These are phyloP conservation scores for Apodemia hepburni DNA, from an alignment of 2,888 invertebrate genomes.

Conservation along the genomic window DNA sequence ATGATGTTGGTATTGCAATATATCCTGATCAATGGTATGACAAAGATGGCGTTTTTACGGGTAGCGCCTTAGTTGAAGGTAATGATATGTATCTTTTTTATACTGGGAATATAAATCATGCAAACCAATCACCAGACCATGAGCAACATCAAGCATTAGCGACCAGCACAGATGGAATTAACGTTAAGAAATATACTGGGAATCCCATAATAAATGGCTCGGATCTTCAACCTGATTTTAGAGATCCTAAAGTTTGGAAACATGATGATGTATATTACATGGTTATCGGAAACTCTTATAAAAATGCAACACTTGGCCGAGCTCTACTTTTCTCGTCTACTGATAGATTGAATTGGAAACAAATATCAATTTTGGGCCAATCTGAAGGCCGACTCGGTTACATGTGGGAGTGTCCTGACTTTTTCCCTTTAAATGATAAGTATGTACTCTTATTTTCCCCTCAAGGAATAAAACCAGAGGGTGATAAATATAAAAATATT, in stretches of 20 bases:
- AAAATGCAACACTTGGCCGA: conserved; percentile 46
- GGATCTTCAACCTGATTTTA: conserved; percentile 36
- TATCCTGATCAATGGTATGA: conserved; percentile 40
- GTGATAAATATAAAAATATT: conserved; percentile 47
- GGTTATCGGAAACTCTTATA: conserved; percentile 45
- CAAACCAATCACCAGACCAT: conserved; percentile 33
- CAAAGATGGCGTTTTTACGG: conserved; percentile 40
- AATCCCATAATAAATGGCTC: conserved; percentile 35
- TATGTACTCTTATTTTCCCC: conserved; percentile 57
- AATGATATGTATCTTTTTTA: conserved; percentile 37
- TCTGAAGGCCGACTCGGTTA: conserved; percentile 51
- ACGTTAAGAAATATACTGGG: conserved; percentile 33
- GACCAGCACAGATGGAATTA: conserved; percentile 35
- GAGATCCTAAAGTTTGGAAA: conserved; percentile 45
- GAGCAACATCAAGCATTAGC: conserved; percentile 33
- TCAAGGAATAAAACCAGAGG: conserved; percentile 49
- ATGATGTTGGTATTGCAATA: conserved; percentile 44
- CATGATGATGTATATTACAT: conserved; percentile 37
- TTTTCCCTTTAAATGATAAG: conserved; percentile 52
- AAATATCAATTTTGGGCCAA: conserved; percentile 40
- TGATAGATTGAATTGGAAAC: conserved; percentile 47
- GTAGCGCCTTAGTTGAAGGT: conserved; percentile 41
- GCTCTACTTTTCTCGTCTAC: conserved; percentile 49
- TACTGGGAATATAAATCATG: conserved; percentile 42
- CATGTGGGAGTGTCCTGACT: conserved; percentile 72